Conservation (phyloP, 2,797 vertebrate genomes). For the Aselliscus stoliczkanus region DNA sequence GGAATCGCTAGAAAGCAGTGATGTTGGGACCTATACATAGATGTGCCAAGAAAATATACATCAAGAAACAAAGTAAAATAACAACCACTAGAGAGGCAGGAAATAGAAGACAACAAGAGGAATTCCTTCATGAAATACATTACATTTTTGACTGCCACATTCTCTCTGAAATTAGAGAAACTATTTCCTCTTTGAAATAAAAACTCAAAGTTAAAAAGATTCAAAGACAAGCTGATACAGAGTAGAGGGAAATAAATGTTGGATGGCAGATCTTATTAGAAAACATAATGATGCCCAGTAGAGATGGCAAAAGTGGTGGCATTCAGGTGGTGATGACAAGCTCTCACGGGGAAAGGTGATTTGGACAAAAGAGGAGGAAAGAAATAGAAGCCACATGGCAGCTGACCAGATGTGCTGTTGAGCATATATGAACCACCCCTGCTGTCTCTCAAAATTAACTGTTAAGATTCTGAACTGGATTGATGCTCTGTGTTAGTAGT, state of each 20-base stretch:
- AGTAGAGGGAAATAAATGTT: neutral
- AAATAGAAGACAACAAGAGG: neutral
- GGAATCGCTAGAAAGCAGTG: neutral
- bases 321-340: neutral
- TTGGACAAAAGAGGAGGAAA: neutral
- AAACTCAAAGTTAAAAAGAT: neutral
- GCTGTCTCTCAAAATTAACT: neutral
- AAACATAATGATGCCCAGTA: neutral
- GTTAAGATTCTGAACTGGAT: neutral
- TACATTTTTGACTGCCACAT: neutral
- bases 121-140: neutral
- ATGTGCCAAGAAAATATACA: neutral
- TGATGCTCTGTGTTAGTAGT: neutral
- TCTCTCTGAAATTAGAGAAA: constrained; percentile 38
- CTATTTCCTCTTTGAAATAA: neutral
- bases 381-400: neutral
- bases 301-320: neutral
- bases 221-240: neutral
- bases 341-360: neutral
- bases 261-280: neutral
- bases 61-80: neutral
- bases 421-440: neutral
- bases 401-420: neutral
- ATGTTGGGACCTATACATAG: neutral
- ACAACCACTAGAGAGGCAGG: neutral